Percentiles rank a stretch among this genome's conserved stretches.
Evolutionary conservation across 2,888 invertebrate species (phyloP).

Genomic region (Dorcus parallelipipedus): DNA sequence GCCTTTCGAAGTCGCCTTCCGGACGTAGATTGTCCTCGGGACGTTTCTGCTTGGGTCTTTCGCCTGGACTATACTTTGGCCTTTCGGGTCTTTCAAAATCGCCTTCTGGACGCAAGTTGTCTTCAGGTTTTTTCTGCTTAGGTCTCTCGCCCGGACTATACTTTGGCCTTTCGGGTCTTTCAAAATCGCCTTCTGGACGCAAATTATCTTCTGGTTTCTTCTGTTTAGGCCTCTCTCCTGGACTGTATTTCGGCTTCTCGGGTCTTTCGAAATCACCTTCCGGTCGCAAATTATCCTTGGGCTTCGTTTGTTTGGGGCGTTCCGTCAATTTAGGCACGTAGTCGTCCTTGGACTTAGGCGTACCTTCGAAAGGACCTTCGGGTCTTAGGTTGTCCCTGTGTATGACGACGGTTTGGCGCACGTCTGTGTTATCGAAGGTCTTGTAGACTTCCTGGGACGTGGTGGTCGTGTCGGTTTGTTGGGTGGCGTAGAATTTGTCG

Average conservation of each 20-base stretch:
- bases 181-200: constrained; percentile 50
- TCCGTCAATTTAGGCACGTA: constrained; percentile 44
- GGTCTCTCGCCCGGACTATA: constrained; percentile 41
- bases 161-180: constrained; percentile 41
- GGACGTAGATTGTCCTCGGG: constrained; percentile 57
- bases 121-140: constrained; percentile 41
- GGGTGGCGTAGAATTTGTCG: constrained; percentile 64
- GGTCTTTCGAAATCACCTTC: constrained; percentile 58
- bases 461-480: constrained; percentile 56
- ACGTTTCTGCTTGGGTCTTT: constrained; percentile 40
- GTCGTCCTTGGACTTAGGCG: constrained; percentile 48
- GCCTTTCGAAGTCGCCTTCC: constrained; percentile 56
- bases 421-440: constrained; percentile 59
- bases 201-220: constrained; percentile 54
- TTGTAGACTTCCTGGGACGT: constrained; percentile 67
- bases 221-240: constrained; percentile 50
- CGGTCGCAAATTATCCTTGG: constrained; percentile 49
- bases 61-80: constrained; percentile 37
- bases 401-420: constrained; percentile 46
- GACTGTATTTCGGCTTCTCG: constrained; percentile 47
- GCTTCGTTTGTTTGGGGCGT: constrained; percentile 45
- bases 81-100: constrained; percentile 50
- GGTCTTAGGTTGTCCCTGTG: constrained; percentile 52
- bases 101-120: constrained; percentile 58
- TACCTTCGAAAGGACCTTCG: constrained; percentile 53